phyloP scores from a whole-genome alignment of 2,797 vertebrate genomes.

The Eospalax fontanierii region DNA sequence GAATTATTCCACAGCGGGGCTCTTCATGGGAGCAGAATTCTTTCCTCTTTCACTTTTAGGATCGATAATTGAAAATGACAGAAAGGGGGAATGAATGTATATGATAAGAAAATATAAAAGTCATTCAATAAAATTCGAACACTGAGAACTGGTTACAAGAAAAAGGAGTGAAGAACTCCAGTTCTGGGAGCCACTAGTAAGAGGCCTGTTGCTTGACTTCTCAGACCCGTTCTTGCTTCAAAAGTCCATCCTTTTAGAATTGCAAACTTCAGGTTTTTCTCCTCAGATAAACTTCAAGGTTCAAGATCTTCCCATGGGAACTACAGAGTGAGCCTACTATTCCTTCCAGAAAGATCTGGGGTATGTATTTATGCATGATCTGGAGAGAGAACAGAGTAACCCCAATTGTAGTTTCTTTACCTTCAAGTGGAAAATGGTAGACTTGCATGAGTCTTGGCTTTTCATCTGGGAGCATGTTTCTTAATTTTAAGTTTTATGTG shows the following conservation, averaged over 20 bases:
- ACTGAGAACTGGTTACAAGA: too few species aligned
- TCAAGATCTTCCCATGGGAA: background rate
- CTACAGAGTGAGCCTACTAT: background rate
- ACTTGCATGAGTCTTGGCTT: background rate
- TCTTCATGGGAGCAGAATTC: background rate
- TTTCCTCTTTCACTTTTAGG: slow-evolving; percentile 11
- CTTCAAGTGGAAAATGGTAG: slow-evolving; percentile 36
- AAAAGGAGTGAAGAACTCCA: too few species aligned
- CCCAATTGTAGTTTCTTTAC: slow-evolving; percentile 32
- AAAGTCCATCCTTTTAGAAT: background rate
- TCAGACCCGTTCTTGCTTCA: background rate
- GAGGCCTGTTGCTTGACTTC: background rate
- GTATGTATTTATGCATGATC: background rate
- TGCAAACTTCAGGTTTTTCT: background rate
- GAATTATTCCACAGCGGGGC: background rate
- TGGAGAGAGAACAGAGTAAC: background rate
- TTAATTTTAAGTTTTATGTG: too few species aligned
- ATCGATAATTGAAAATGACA: background rate
- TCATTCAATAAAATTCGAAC: too few species aligned
- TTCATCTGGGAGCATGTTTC: background rate
- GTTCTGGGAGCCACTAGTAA: too few species aligned
- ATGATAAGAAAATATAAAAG: background rate
- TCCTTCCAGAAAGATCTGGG: background rate
- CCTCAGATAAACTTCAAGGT: background rate
- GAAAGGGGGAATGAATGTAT: background rate